These are phyloP conservation scores for Acleris cristana DNA, from an alignment of 2,888 invertebrate genomes.

Conservation along the genomic window DNA sequence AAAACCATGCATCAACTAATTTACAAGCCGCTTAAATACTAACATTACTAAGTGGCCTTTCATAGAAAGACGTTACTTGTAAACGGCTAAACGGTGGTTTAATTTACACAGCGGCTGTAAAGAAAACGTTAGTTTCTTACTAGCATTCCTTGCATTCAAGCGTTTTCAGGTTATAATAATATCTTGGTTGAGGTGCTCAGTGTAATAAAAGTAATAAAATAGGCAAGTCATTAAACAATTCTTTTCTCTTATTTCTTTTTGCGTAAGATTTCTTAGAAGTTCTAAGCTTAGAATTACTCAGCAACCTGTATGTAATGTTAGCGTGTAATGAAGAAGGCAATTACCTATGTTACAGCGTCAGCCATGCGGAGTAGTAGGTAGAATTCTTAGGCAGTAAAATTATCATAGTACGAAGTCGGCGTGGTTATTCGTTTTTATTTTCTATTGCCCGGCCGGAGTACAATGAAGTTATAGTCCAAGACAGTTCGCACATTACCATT, in stretches of 20 bases:
- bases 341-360: conserved; percentile 55
- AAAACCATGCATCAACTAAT: conserved; percentile 44
- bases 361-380: conserved; percentile 55
- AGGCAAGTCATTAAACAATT: conserved; percentile 7
- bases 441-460: conserved; percentile 20
- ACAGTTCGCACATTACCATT: conserved; percentile 40
- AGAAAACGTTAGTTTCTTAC: too few species aligned
- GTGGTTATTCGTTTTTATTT: conserved; percentile 32
- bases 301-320: conserved; percentile 53
- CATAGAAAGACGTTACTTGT: neutral
- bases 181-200: neutral
- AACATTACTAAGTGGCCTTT: conserved; percentile 30
- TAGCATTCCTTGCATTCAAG: too few species aligned
- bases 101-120: neutral
- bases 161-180: neutral
- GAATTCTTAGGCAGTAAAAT: conserved; percentile 52
- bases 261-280: conserved; percentile 24
- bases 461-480: conserved; percentile 34
- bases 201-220: conserved; percentile 26
- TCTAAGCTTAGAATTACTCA: conserved; percentile 50
- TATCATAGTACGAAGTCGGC: conserved; percentile 43
- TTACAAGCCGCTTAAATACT: conserved; percentile 40
- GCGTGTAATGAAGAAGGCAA: conserved; percentile 58
- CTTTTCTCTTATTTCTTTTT: conserved; percentile 15
- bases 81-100: neutral